Percentiles rank a stretch among this genome's conserved stretches.
Conservation (phyloP, 1,140 invertebrate genomes). For the Venustaconcha ellipsiformis region DNA sequence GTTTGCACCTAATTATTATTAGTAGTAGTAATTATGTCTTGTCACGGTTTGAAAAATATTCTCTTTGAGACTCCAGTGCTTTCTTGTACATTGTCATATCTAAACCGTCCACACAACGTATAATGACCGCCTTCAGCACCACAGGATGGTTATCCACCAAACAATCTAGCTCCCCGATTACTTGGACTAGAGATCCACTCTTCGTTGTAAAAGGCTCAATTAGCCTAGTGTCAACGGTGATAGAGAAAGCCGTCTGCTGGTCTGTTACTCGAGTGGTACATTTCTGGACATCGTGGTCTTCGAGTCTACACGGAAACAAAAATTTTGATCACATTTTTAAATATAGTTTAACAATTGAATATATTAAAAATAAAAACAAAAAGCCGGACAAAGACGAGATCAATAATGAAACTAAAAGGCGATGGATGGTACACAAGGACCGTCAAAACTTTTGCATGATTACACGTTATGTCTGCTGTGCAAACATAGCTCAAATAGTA, state of each 20-base stretch:
- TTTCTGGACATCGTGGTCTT: conserved; percentile 33
- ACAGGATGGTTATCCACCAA: background rate
- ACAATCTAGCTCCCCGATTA: conserved; percentile 48
- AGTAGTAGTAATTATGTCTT: too few species aligned
- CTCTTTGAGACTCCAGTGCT: conserved; percentile 39
- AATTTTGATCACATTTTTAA: too few species aligned
- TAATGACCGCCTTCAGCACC: conserved; percentile 41
- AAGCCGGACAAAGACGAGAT: too few species aligned
- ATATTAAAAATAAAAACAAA: too few species aligned
- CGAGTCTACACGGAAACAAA: conserved; percentile 13
- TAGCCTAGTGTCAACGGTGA: conserved; percentile 43
- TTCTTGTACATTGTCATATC: conserved; percentile 46
- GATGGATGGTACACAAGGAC: too few species aligned
- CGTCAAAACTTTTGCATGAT: too few species aligned
- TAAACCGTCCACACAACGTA: conserved; percentile 50
- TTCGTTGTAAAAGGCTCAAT: conserved; percentile 49
- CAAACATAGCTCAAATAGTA: too few species aligned
- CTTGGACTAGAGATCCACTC: conserved; percentile 46
- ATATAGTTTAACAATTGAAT: too few species aligned
- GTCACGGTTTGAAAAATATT: conserved; percentile 27
- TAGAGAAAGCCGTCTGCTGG: conserved; percentile 25
- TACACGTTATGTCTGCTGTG: too few species aligned
- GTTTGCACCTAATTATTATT: too few species aligned
- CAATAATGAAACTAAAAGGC: too few species aligned
- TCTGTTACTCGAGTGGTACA: conserved; percentile 42